A percentile compares a stretch with the other conserved stretches of the same genome.
These are phyloP conservation scores for Polypedilum vanderplanki DNA, from an alignment of 1,140 invertebrate species.

Conservation along the genomic window DNA sequence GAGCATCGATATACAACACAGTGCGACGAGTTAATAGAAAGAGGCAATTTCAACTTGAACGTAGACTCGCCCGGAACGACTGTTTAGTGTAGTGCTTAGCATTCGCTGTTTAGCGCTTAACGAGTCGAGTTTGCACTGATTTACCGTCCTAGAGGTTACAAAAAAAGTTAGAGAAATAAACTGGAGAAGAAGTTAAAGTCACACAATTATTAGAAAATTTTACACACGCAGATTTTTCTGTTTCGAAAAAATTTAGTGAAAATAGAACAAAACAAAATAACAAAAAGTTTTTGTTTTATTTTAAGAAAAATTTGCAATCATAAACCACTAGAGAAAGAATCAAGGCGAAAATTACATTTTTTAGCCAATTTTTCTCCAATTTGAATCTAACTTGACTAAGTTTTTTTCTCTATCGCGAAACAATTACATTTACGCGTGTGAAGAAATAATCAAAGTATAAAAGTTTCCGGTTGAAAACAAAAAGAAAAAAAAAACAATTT, in stretches of 20 bases:
- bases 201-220: not conserved
- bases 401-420: no score
- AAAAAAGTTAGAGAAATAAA: not conserved
- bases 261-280: not conserved
- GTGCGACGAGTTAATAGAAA: not conserved
- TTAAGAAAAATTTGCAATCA: not conserved
- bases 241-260: not conserved
- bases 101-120: constrained; percentile 32
- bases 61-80: constrained; percentile 30
- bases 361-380: no score
- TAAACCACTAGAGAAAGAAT: no score
- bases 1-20: not conserved
- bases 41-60: constrained; percentile 26
- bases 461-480: no score
- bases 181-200: not conserved
- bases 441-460: no score
- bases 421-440: no score
- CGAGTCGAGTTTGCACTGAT: constrained; percentile 32
- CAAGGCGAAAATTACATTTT: no score
- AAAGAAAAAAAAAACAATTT: no score
- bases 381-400: no score
- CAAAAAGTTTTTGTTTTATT: not conserved
- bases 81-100: constrained; percentile 30
- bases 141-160: constrained; percentile 32
- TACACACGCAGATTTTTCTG: no score